phyloP scores from a whole-genome alignment of 2,888 invertebrate genomes.

The Mythimna impura region DNA sequence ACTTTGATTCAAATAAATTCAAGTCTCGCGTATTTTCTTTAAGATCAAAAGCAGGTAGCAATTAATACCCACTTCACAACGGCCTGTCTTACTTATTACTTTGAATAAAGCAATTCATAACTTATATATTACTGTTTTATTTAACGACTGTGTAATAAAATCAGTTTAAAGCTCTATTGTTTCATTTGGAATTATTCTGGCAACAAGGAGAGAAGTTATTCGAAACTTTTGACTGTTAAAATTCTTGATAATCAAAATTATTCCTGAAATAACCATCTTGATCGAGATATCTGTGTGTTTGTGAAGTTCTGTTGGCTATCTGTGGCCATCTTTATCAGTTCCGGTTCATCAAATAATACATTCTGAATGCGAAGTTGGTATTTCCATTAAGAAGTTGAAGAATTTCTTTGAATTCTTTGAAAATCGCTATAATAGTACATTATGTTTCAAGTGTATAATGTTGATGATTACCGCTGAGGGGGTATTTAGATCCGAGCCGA shows the following conservation, averaged over 20 bases:
- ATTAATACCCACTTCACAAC: conserved; percentile 5
- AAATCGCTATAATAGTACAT: too few relatives aligned
- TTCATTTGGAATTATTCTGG: background rate
- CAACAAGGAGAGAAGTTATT: background rate
- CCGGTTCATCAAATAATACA: too few relatives aligned
- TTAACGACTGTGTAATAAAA: background rate
- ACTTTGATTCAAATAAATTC: background rate
- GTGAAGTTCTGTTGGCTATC: too few relatives aligned
- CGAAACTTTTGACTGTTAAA: background rate
- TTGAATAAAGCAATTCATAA: background rate
- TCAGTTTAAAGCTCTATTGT: background rate
- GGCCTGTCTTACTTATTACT: background rate
- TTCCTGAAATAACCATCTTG: too few relatives aligned
- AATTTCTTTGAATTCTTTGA: too few relatives aligned
- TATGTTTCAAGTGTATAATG: too few relatives aligned
- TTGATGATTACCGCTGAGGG: too few relatives aligned
- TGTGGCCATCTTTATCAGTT: too few relatives aligned
- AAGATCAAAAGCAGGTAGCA: background rate
- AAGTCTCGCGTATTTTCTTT: background rate
- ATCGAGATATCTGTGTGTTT: too few relatives aligned
- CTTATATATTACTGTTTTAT: background rate
- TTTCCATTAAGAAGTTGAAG: too few relatives aligned
- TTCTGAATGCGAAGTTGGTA: too few relatives aligned
- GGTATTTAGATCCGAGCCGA: too few relatives aligned
- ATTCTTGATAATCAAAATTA: background rate